phyloP scores from a whole-genome alignment of 2,113 vertebrate genomes.

The Eudorcas thomsonii region DNA sequence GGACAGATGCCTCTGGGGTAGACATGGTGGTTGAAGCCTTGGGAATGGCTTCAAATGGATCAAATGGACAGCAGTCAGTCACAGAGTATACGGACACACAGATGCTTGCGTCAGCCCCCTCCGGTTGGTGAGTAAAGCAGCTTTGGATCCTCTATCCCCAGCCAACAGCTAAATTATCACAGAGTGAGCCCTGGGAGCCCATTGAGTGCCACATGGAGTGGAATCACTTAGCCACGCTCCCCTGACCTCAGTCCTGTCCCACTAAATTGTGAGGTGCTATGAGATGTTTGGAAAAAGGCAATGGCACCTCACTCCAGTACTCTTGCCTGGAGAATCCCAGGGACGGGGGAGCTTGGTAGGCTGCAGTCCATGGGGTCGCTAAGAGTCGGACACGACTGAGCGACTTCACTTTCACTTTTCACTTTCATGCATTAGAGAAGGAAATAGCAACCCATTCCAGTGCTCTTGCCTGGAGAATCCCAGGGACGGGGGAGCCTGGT shows the following conservation, averaged over 20 bases:
- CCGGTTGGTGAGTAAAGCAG: not conserved
- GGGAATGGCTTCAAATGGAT: not conserved
- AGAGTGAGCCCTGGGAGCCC: not conserved
- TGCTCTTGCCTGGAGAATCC: too few species aligned
- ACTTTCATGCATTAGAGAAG: too few species aligned
- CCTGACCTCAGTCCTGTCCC: not conserved
- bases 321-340: too few species aligned
- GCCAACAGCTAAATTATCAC: not conserved
- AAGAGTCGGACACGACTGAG: too few species aligned
- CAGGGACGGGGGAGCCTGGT: too few species aligned
- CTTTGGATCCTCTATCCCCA: not conserved
- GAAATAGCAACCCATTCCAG: too few species aligned
- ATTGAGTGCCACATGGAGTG: not conserved
- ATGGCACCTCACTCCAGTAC: not conserved
- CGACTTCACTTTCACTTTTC: too few species aligned
- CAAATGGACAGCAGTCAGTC: not conserved
- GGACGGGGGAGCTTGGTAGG: too few species aligned
- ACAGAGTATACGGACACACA: not conserved
- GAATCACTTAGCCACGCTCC: not conserved
- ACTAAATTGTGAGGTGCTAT: not conserved
- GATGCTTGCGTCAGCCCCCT: not conserved
- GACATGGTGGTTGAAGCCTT: not conserved
- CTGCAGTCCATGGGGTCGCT: too few species aligned
- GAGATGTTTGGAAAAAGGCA: not conserved
- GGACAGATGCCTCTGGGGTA: not conserved